Base-by-base conservation (phyloP, 1,140 invertebrate genomes). In the Chionoecetes opilio region DNA sequence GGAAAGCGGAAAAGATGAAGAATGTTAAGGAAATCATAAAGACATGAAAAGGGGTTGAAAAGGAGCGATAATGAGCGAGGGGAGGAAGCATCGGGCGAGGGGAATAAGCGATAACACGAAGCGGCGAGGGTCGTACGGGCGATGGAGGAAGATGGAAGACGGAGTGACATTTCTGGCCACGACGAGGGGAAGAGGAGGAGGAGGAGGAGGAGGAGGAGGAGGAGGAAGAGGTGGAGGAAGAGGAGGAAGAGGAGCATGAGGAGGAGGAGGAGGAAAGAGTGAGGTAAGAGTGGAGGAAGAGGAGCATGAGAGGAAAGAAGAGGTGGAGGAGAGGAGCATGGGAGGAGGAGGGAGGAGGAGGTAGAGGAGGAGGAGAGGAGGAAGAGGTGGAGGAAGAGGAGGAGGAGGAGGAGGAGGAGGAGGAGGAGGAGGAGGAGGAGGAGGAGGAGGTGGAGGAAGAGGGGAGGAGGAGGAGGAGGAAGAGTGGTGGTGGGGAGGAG, bases 21-120 rank as follows among this genome's bases (percentile, higher is more conserved):
- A 91, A 63, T 41, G 38, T 31, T 31, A 32, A 63, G 41, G 53
- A 91, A 75, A 38, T 37, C 34, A 38, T 53, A 41, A 75, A 91
- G 53, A 63, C 41, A 53, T 53, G 41, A 82, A 82, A 82, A 82
- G 91, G 63, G 91, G 29, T 82, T 32, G n/a, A 38, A 35, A 38
- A 31, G 91, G n/a, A 92, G n/a, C 31, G 63, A 32, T 63, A 32
- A 91, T 8, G 63, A 53, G 53, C 8, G 53, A 82, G 91, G 35
- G 31, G 38, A 75, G 89, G 89, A 53, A 41, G 41, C 53, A 32
- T 29, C 41, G 29, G 53, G 38, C 26, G 89, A 75, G 29, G n/a
- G 89, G 38, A 91, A 53, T 32, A 41, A 34, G 35, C 26, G 89
- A 75, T 32, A 32, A 91, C 21, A 91, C 21, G 53, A 21, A 21